Percentiles rank a stretch among this genome's conserved stretches.
phyloP scores from a whole-genome alignment of 2,888 invertebrate species.

The Stenotaenia linearis region DNA sequence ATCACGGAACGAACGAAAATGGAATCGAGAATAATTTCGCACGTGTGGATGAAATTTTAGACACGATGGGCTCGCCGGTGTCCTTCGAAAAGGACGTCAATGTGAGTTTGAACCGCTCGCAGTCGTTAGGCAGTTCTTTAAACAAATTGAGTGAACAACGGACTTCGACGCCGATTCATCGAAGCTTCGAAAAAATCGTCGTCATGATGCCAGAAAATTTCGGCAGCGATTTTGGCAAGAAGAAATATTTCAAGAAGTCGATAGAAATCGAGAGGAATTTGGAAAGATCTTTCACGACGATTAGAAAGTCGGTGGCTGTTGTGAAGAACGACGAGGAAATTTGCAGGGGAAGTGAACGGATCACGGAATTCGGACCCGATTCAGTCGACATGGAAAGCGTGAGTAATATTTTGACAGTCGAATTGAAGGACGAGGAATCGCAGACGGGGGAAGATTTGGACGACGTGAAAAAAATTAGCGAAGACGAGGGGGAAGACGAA shows the following conservation, averaged over 20 bases:
- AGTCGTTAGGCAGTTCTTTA: not conserved
- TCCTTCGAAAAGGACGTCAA: not conserved
- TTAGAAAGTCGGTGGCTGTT: constrained; percentile 3
- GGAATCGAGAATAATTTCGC: not conserved
- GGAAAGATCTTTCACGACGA: not conserved
- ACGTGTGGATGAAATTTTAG: not conserved
- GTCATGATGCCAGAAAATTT: not conserved
- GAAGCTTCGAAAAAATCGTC: not conserved
- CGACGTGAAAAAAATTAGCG: not conserved
- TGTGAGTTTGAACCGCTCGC: not conserved
- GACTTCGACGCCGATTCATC: not conserved
- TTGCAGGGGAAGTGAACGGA: constrained; percentile 21
- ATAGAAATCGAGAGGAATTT: not conserved
- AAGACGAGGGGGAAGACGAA: not conserved
- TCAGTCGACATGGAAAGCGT: not conserved
- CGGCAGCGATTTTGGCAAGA: not conserved
- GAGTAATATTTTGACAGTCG: not conserved
- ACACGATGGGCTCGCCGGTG: not conserved
- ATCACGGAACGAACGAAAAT: not conserved
- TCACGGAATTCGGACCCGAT: not conserved
- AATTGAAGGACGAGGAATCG: constrained; percentile 5
- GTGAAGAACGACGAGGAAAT: not conserved
- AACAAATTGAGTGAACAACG: not conserved
- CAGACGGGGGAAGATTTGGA: not conserved
- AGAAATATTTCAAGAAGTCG: constrained; percentile 18